Base-by-base conservation (phyloP, 1,140 invertebrate species). In the Mylabris phalerata region DNA sequence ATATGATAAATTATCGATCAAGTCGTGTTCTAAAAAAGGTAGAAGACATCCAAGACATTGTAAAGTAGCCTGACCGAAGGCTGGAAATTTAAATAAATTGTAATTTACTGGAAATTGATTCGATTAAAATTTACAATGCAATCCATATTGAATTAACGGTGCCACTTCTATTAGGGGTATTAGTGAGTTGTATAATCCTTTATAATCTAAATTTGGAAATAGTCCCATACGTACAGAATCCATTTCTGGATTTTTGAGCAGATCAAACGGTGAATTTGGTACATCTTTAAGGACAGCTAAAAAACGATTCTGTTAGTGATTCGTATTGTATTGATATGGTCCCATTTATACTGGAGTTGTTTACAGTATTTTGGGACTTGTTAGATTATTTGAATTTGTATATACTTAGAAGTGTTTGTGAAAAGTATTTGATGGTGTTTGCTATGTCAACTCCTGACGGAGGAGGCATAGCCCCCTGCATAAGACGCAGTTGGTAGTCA, bases 391-490 rank as follows among this genome's bases (percentile, higher is more conserved):
- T 7, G 6, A 40, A 10, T 57, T 50, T 57, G 27, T 67, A 82
- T 83, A 85, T 84, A 98, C 96, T 91, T 65, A 98, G 79, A 55
- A 99, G 80, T 48, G 93, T 97, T 80, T 97, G 93, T 26, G 94
- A 95, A 78, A 99, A 98, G 76, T 95, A 98, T 76, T 98, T 97
- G 66, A 99, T 83, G 55, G 94, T 98, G 72, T 95, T 97, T 50
- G 93, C 92, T 74, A 98, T 93, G 75, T 99, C 97, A 57, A 87
- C 79, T 55, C 95, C 95, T 56, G 92, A 93, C 49, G 96, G 96
- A 63, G 90, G 80, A 27, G 96, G 94, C 70, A 93, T 86, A 66
- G 88, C 84, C 64, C 91, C 92, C 79, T 97, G 93, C 67, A 92
- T 83, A 55, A 98, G 83, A 59, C 95, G 84, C 67, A 92, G 83